Conservation (phyloP, 1,140 invertebrate species). For the Achatina immaculata region DNA sequence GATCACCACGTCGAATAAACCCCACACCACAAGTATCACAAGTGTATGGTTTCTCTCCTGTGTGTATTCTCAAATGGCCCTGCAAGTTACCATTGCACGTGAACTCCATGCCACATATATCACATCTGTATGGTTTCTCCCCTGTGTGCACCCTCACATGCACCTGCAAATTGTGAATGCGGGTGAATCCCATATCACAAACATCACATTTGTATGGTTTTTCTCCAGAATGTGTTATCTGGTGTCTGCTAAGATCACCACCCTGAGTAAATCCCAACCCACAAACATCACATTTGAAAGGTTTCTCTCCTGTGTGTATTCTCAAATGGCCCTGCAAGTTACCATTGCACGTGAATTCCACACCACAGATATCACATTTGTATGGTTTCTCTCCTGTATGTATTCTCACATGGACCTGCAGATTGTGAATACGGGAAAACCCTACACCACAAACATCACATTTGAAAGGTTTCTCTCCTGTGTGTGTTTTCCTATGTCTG, state of each 20-base stretch:
- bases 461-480: conserved; percentile 72
- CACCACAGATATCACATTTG: conserved; percentile 56
- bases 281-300: conserved; percentile 30
- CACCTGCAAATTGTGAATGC: not conserved
- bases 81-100: not conserved
- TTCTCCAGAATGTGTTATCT: conserved; percentile 1
- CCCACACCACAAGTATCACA: conserved; percentile 16
- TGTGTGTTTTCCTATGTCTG: conserved; percentile 88
- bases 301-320: conserved; percentile 70
- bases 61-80: conserved; percentile 23
- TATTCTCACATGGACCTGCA: conserved; percentile 66
- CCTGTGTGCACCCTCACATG: conserved; percentile 31
- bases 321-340: conserved; percentile 84
- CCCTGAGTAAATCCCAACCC: not conserved
- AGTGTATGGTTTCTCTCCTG: conserved; percentile 22
- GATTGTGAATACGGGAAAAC: not conserved
- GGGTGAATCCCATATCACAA: conserved; percentile 3
- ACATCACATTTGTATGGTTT: conserved; percentile 19
- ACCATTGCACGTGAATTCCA: conserved; percentile 85
- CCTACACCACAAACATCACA: not conserved
- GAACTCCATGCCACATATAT: conserved; percentile 33
- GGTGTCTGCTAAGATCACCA: not conserved
- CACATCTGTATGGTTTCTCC: conserved; percentile 28
- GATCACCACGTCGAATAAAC: conserved; percentile 19
- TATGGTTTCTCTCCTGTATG: conserved; percentile 34